Evolutionary conservation across 2,888 invertebrate species (phyloP).

Genomic region (Tetranychus truncatus): DNA sequence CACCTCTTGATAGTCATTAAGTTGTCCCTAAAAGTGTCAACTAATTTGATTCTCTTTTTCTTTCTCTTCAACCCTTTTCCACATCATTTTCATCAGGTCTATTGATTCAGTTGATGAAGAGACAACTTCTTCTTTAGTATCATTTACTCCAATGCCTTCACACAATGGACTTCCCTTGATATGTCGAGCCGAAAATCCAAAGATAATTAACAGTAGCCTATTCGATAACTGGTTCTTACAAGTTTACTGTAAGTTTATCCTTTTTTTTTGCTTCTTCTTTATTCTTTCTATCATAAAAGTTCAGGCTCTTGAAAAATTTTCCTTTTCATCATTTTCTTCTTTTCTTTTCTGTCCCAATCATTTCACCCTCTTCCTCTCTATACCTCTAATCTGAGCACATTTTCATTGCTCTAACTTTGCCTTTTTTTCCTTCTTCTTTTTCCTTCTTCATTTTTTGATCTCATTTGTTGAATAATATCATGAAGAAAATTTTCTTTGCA

Average conservation of each 20-base stretch:
- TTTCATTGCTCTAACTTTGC: too few species aligned
- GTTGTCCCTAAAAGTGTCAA: background rate
- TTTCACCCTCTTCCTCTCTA: too few species aligned
- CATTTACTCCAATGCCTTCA: conserved; percentile 7
- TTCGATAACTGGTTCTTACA: conserved; percentile 1
- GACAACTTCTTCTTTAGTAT: background rate
- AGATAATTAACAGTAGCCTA: background rate
- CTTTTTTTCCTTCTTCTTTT: background rate
- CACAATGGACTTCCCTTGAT: conserved; percentile 5
- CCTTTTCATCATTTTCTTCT: background rate
- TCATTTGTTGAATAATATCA: background rate
- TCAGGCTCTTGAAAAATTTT: too few species aligned
- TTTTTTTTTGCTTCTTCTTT: background rate
- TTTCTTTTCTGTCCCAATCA: background rate
- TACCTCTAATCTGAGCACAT: too few species aligned
- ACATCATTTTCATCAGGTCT: background rate
- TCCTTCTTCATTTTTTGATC: background rate
- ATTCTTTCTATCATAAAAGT: too few species aligned
- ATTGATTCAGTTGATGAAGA: background rate
- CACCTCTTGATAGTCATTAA: background rate
- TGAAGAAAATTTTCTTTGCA: background rate
- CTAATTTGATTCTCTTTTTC: background rate
- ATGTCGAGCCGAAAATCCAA: conserved; percentile 7
- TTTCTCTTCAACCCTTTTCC: background rate
- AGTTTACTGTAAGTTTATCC: conserved; percentile 9